These are phyloP conservation scores for Trichacis sp. DNA, from an alignment of 2,888 invertebrate genomes.

Conservation along the genomic window DNA sequence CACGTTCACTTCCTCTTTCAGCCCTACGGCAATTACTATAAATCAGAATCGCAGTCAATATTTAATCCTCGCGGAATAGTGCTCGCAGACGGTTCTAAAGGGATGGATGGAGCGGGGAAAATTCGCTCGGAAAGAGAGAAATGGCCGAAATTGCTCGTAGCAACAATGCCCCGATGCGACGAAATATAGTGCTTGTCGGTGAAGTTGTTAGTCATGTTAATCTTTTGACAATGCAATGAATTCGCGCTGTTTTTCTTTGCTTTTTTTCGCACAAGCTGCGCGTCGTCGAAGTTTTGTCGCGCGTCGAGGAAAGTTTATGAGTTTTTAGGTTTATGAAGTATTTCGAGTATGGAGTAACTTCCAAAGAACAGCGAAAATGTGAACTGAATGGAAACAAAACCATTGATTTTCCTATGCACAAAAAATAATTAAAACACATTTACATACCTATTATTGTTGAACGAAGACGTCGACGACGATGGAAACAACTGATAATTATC, in stretches of 20 bases:
- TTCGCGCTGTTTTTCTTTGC: not conserved
- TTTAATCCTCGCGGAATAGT: conserved; percentile 66
- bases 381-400: no score
- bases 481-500: no score
- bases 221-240: conserved; percentile 1
- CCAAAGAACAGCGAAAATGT: no score
- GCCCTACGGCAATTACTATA: conserved; percentile 66
- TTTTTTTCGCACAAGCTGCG: no score
- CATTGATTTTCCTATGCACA: no score
- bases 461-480: no score
- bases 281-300: no score
- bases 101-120: conserved; percentile 39
- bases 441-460: no score
- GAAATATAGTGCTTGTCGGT: conserved; percentile 60
- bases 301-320: no score
- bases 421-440: no score
- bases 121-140: conserved; percentile 26
- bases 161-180: conserved; percentile 65
- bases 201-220: conserved; percentile 21
- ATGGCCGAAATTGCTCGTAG: conserved; percentile 49
- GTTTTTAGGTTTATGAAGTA: no score
- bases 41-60: conserved; percentile 68
- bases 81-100: conserved; percentile 53
- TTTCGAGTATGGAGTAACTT: no score
- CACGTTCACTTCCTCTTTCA: conserved; percentile 49